Evolutionary conservation across 2,797 vertebrate species (phyloP), one percentile per base, ranked within the genome.

Genomic region (Merluccius polli): DNA sequence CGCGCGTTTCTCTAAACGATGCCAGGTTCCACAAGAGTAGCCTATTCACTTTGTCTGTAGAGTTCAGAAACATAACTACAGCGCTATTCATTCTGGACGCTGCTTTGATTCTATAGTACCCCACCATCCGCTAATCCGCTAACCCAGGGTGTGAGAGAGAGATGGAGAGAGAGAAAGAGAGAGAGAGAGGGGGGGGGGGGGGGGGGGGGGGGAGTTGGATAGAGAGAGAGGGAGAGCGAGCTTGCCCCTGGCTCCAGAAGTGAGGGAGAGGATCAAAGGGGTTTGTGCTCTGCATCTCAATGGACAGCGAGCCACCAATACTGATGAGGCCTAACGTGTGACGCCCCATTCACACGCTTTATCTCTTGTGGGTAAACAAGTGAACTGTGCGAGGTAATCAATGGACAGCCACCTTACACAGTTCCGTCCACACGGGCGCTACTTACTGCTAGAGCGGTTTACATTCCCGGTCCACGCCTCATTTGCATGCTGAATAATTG

Each of bases 211-310:
- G 36, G 52, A 67, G 32, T 15, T 33, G 67, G 35, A 68, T 52
- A 77, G 75, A 52, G 76, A 75, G 71, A 71, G 75, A 75, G 74
- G 71, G 75, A 83, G 80, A 78, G 78, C 78, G 77, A 75, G 85
- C 83, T 88, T 86, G 91, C 90, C 89, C 92, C 88, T 81, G 88
- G 89, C 89, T 87, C 87, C 87, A 59, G 70, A 73, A 81, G 88
- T 83, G 21, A 87, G 81, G 87, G 89, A 88, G 87, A 90, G 92
- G 92, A 93, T 92, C 89, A 93, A 93, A 92, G 90, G 6, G 21
- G 88, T 87, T 89, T 92, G 89, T 90, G 90, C 85, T 92, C 90
- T 92, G 92, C 91, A 93, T 93, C 88, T 93, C 90, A 93, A 93
- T 91, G 87, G 90, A 89, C 88, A 84, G 83, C 87, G 84, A 87